Percentiles rank a stretch among this genome's conserved stretches.
phyloP scores from a whole-genome alignment of 2,888 invertebrate genomes.

The Acleris sparsana region DNA sequence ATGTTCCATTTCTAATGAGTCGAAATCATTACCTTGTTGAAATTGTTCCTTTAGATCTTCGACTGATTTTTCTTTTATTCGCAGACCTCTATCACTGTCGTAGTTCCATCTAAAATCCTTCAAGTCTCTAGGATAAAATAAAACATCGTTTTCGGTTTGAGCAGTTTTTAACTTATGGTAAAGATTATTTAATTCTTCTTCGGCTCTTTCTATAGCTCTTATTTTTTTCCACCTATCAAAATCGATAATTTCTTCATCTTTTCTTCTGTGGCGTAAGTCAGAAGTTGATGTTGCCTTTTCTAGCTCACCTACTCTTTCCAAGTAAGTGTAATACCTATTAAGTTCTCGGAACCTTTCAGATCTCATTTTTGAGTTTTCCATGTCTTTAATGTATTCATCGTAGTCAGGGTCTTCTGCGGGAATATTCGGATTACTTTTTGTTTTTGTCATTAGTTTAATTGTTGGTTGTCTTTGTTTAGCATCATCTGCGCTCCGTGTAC shows the following conservation, averaged over 20 bases:
- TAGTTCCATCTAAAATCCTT: constrained; percentile 90
- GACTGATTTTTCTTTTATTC: constrained; percentile 93
- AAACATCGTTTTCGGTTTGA: constrained; percentile 92
- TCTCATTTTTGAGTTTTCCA: constrained; percentile 86
- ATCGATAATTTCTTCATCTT: constrained; percentile 92
- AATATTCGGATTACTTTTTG: constrained; percentile 70
- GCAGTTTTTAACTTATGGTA: constrained; percentile 90
- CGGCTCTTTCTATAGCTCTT: constrained; percentile 90
- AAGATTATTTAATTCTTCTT: constrained; percentile 90
- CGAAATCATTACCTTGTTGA: constrained; percentile 84
- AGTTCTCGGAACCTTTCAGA: constrained; percentile 93
- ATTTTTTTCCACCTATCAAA: constrained; percentile 94
- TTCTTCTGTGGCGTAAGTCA: constrained; percentile 88
- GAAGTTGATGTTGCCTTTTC: constrained; percentile 89
- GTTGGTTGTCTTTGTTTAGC: constrained; percentile 68
- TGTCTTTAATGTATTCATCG: constrained; percentile 86
- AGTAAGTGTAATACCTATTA: constrained; percentile 91
- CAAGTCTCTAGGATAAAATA: constrained; percentile 90
- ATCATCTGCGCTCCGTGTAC: constrained; percentile 87
- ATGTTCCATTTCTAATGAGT: constrained; percentile 70
- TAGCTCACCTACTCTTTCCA: constrained; percentile 92
- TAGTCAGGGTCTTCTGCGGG: constrained; percentile 84
- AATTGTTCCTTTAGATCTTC: constrained; percentile 92
- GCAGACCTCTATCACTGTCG: constrained; percentile 89
- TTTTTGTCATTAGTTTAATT: constrained; percentile 50